These are phyloP conservation scores for Acipenser transmontanus DNA, from an alignment of 2,797 vertebrate genomes.

Conservation along the genomic window DNA sequence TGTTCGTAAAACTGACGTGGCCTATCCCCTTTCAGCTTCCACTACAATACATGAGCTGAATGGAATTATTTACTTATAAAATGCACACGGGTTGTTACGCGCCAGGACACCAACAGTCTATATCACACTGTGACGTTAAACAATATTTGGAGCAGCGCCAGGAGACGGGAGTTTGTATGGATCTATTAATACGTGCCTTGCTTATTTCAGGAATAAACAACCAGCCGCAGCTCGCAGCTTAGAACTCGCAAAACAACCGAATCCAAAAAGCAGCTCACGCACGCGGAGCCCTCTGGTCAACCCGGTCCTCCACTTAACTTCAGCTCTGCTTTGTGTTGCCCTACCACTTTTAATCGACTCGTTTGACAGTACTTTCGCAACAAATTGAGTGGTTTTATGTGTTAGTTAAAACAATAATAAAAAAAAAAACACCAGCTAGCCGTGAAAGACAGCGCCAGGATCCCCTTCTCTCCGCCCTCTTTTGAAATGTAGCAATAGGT, in stretches of 20 bases:
- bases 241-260: not conserved
- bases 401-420: not conserved
- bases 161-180: too few species aligned
- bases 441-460: too few species aligned
- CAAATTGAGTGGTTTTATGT: not conserved
- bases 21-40: constrained; percentile 7
- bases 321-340: not conserved
- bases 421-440: not conserved
- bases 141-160: not conserved
- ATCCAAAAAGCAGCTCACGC: not conserved
- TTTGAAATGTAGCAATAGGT: not conserved
- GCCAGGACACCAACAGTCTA: not conserved
- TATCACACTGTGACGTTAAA: not conserved
- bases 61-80: constrained; percentile 2
- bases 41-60: not conserved
- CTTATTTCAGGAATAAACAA: not conserved
- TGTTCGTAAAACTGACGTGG: constrained; percentile 27
- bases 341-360: not conserved
- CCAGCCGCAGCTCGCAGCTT: not conserved
- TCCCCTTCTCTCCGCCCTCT: not conserved
- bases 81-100: not conserved
- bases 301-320: not conserved
- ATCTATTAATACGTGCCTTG: not conserved
- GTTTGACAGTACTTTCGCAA: not conserved
- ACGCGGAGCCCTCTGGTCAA: not conserved